Percentiles rank a stretch among this genome's conserved stretches.
phyloP scores from a whole-genome alignment of 35 echinoderm and acorn worm genomes.

The Holothuria glaberrima region DNA sequence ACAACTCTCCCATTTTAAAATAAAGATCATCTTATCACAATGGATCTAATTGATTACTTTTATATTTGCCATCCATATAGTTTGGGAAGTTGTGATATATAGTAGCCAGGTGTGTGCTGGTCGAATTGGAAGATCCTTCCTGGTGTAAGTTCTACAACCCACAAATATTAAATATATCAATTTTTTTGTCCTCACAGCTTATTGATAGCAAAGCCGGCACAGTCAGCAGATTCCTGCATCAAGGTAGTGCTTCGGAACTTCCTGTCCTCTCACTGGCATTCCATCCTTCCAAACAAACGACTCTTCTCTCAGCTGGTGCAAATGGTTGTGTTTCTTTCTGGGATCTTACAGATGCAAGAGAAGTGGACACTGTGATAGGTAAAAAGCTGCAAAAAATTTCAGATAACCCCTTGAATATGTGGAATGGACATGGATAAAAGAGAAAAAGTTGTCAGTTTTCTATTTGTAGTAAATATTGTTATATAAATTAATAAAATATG shows the following conservation, averaged over 20 bases:
- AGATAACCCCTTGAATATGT: too few species aligned
- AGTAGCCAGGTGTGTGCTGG: neutral
- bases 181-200: constrained; percentile 52
- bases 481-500: too few species aligned
- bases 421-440: too few species aligned
- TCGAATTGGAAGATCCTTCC: neutral
- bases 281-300: constrained; percentile 71
- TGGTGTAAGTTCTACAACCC: neutral
- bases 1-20: too few species aligned
- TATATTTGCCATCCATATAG: neutral
- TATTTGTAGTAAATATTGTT: too few species aligned
- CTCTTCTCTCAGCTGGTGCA: constrained; percentile 74
- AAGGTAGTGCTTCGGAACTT: constrained; percentile 65
- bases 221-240: constrained; percentile 34
- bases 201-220: constrained; percentile 62
- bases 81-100: neutral
- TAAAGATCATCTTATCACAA: neutral
- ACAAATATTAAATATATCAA: neutral
- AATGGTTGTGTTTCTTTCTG: constrained; percentile 78
- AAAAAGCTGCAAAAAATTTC: neutral
- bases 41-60: neutral
- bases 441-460: too few species aligned
- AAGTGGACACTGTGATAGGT: constrained; percentile 46
- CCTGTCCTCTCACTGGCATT: constrained; percentile 82
- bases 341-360: constrained; percentile 20